Conservation (phyloP, 2,113 vertebrate genomes). For the Microtus pennsylvanicus region DNA sequence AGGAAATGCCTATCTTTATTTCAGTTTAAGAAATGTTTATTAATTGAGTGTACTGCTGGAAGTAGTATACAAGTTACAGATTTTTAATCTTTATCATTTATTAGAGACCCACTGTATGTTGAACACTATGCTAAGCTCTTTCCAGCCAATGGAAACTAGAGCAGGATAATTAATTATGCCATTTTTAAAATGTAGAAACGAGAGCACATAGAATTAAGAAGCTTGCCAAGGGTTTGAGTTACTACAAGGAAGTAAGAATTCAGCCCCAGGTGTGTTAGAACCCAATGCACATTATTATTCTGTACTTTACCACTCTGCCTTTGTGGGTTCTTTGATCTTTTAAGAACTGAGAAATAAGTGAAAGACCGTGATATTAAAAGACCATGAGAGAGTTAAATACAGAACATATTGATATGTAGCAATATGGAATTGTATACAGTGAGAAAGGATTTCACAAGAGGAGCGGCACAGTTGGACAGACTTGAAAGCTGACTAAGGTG, state of each 20-base stretch:
- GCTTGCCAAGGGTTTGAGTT: neutral
- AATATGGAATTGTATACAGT: neutral
- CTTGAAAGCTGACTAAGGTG: neutral
- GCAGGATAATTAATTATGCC: neutral
- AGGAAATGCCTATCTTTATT: neutral
- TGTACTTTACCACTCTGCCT: neutral
- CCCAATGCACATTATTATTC: neutral
- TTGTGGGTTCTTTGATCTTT: neutral
- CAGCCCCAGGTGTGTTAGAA: neutral
- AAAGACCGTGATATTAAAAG: neutral
- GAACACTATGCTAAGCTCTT: neutral
- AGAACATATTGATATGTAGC: neutral
- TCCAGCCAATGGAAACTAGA: neutral
- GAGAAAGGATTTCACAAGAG: conserved; percentile 11
- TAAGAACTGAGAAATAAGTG: conserved; percentile 31
- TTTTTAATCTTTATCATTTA: conserved; percentile 25
- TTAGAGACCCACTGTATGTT: neutral
- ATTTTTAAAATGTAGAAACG: neutral
- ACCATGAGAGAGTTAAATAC: neutral
- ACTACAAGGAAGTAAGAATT: conserved; percentile 4
- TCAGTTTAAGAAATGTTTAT: conserved; percentile 18
- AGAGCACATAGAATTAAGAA: conserved; percentile 17
- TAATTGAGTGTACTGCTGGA: neutral
- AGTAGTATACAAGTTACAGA: conserved; percentile 15
- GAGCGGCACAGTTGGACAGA: conserved; percentile 37